Conservation (phyloP, 1,140 invertebrate species). For the Drosophila jambulina region DNA sequence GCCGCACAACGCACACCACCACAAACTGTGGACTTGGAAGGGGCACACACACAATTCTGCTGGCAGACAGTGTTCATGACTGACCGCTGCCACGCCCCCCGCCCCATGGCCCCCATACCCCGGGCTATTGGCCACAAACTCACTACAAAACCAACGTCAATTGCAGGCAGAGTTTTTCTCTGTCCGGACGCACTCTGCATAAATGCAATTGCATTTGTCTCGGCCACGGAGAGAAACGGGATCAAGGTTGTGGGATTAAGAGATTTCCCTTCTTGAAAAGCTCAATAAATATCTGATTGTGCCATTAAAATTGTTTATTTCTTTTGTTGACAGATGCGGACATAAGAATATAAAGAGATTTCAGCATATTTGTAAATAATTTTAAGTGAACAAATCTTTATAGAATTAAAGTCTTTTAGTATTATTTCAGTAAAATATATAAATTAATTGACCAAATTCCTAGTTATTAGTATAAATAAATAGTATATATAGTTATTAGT, state of each 20-base stretch:
- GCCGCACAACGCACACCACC: conserved; percentile 13
- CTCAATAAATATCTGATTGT: neutral
- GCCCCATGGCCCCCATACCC: neutral
- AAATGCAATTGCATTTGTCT: conserved; percentile 39
- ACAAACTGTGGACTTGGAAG: neutral
- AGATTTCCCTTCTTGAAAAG: neutral
- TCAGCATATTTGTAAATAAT: neutral
- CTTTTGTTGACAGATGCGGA: neutral
- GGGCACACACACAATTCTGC: conserved; percentile 17
- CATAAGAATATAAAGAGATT: too few relatives aligned
- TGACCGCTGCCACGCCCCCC: conserved; percentile 42
- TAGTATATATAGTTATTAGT: too few relatives aligned
- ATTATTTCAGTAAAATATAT: too few relatives aligned
- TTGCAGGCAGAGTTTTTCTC: conserved; percentile 61
- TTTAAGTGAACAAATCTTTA: neutral
- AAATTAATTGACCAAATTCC: too few relatives aligned
- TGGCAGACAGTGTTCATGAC: conserved; percentile 35
- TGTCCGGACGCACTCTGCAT: conserved; percentile 36
- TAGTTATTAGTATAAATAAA: too few relatives aligned
- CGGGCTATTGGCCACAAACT: conserved; percentile 1
- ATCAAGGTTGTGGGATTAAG: conserved; percentile 7
- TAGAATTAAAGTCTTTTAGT: too few relatives aligned
- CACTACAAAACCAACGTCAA: conserved; percentile 47
- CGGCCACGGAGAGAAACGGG: conserved; percentile 5
- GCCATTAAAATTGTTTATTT: neutral